Percentiles rank a stretch among this genome's conserved stretches.
Conservation (phyloP, 2,797 vertebrate species). For the Chiloscyllium punctatum region DNA sequence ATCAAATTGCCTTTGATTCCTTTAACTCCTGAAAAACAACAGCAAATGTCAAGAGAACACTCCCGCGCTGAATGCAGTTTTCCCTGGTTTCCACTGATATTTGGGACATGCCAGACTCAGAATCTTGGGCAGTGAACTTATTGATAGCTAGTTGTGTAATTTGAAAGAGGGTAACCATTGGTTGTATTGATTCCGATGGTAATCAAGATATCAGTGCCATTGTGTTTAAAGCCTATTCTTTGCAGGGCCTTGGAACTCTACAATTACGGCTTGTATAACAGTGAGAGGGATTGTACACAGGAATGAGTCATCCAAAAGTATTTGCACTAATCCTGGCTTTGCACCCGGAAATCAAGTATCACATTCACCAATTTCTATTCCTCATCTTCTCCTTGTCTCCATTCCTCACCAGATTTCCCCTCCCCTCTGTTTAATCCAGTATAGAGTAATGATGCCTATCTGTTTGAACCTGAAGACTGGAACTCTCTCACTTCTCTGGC, state of each 20-base stretch:
- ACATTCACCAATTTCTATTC: background rate
- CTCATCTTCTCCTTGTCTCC: background rate
- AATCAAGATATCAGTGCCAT: background rate
- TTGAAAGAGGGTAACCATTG: too few relatives aligned
- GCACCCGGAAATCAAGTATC: background rate
- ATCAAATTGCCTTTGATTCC: too few relatives aligned
- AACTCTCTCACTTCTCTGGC: background rate
- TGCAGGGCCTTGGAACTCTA: background rate
- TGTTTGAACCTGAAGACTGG: background rate
- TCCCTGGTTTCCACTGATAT: too few relatives aligned
- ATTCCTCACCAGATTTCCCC: background rate
- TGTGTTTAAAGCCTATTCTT: background rate
- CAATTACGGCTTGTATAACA: too few relatives aligned
- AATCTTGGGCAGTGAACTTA: too few relatives aligned
- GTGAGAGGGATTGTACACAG: background rate
- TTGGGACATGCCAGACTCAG: too few relatives aligned
- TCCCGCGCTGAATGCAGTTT: too few relatives aligned
- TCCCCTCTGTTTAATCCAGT: background rate
- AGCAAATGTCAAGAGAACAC: too few relatives aligned
- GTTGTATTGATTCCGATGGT: too few relatives aligned
- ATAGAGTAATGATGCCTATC: background rate
- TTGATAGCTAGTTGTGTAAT: too few relatives aligned
- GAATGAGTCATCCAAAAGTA: background rate
- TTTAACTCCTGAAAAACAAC: too few relatives aligned
- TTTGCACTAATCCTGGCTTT: background rate